Evolutionary conservation across 2,888 invertebrate species (phyloP).

Genomic region (Oligia strigilis): DNA sequence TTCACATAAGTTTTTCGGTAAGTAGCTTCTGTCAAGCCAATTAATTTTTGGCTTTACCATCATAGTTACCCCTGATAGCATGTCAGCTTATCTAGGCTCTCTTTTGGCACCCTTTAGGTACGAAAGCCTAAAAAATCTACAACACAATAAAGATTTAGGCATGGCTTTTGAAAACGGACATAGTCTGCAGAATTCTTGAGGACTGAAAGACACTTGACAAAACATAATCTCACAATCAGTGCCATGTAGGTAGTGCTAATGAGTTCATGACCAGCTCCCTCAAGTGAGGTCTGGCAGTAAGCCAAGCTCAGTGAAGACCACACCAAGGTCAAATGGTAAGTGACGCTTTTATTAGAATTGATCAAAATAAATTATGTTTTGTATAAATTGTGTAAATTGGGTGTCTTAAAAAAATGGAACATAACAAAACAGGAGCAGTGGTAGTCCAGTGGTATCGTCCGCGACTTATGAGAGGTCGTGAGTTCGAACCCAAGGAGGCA

Average conservation of each 20-base stretch:
- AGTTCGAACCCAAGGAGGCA: background rate
- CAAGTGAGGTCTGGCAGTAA: constrained; percentile 31
- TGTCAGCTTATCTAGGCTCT: background rate
- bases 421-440: background rate
- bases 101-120: background rate
- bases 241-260: constrained; percentile 19
- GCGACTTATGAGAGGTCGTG: background rate
- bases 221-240: constrained; percentile 3
- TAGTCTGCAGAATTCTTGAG: background rate
- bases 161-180: background rate
- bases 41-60: background rate
- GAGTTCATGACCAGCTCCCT: constrained; percentile 47
- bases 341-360: background rate
- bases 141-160: background rate
- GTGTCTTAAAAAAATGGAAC: too few relatives aligned
- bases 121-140: too few relatives aligned
- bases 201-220: background rate
- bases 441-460: too few relatives aligned
- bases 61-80: background rate
- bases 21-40: background rate
- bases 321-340: constrained; percentile 26
- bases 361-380: background rate
- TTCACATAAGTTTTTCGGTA: background rate
- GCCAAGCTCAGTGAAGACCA: constrained; percentile 38
- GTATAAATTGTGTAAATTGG: too few relatives aligned